Evolutionary conservation across 2,888 invertebrate species (phyloP).

Genomic region (Trachelus troglodyta): DNA sequence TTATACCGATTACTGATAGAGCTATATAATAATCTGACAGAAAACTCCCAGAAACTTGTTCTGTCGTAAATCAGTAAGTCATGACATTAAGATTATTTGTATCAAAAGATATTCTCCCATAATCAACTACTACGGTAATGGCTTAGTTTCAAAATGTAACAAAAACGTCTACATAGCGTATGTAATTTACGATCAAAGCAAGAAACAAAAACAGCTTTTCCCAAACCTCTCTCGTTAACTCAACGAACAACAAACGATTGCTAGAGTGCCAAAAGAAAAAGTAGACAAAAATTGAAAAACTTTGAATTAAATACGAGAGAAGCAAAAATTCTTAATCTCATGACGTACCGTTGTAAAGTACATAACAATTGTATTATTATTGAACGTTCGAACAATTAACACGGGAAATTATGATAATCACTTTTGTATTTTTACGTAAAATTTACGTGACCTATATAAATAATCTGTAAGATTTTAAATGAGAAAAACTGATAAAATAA

Average conservation of each 20-base stretch:
- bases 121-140: neutral
- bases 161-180: too few relatives aligned
- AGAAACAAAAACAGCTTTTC: neutral
- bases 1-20: neutral
- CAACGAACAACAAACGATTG: slow-evolving; percentile 21
- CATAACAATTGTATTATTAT: slow-evolving; percentile 1
- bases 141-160: neutral
- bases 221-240: neutral
- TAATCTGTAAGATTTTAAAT: slow-evolving; percentile 35
- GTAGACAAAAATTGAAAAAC: slow-evolving; percentile 18
- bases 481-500: slow-evolving; percentile 23
- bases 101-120: neutral
- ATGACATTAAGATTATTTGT: neutral
- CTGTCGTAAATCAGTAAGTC: neutral
- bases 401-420: slow-evolving; percentile 53
- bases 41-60: neutral
- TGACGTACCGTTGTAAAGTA: neutral
- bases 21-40: neutral
- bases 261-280: slow-evolving; percentile 10
- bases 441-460: slow-evolving; percentile 30
- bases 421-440: slow-evolving; percentile 52
- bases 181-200: too few relatives aligned
- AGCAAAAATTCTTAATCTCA: neutral
- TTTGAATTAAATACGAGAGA: slow-evolving; percentile 1
- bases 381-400: slow-evolving; percentile 25